phyloP scores from a whole-genome alignment of 2,797 vertebrate species.

The Ctenopoma kingsleyae region DNA sequence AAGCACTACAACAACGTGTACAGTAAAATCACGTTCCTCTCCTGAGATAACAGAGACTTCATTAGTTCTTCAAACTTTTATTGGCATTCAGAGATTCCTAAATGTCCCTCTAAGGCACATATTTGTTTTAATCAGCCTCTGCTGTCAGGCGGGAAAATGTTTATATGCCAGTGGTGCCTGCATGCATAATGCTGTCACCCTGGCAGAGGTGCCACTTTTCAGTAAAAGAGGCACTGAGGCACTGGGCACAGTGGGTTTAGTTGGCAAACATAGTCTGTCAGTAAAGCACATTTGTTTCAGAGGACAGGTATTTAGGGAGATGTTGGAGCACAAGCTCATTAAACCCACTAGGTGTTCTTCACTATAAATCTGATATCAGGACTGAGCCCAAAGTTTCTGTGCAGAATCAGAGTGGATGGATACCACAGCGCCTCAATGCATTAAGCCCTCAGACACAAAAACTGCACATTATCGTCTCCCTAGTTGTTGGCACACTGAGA shows the following conservation, averaged over 20 bases:
- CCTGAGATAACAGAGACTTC: constrained; percentile 27
- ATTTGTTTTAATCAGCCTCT: constrained; percentile 71
- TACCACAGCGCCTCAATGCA: constrained; percentile 28
- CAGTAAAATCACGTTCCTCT: constrained; percentile 45
- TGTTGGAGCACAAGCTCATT: constrained; percentile 48
- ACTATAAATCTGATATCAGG: constrained; percentile 44
- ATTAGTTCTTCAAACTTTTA: constrained; percentile 63
- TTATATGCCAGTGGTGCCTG: constrained; percentile 61
- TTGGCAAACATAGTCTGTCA: constrained; percentile 41
- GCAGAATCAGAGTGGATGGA: constrained; percentile 26
- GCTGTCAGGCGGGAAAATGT: constrained; percentile 56
- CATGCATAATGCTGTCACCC: constrained; percentile 70
- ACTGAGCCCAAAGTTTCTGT: constrained; percentile 19
- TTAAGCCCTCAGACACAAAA: constrained; percentile 8
- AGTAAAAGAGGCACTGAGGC: constrained; percentile 62
- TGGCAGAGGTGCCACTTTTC: constrained; percentile 44
- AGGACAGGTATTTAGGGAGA: constrained; percentile 35
- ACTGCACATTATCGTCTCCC: constrained; percentile 22
- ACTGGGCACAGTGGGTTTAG: constrained; percentile 36
- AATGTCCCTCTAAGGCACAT: constrained; percentile 57
- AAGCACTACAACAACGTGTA: constrained; percentile 25
- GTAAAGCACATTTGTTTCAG: constrained; percentile 65
- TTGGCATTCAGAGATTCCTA: constrained; percentile 62
- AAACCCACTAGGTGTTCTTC: constrained; percentile 44
- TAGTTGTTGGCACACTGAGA: constrained; percentile 16